phyloP scores from a whole-genome alignment of 2,797 vertebrate genomes.

The Pogoniulus pusillus region DNA sequence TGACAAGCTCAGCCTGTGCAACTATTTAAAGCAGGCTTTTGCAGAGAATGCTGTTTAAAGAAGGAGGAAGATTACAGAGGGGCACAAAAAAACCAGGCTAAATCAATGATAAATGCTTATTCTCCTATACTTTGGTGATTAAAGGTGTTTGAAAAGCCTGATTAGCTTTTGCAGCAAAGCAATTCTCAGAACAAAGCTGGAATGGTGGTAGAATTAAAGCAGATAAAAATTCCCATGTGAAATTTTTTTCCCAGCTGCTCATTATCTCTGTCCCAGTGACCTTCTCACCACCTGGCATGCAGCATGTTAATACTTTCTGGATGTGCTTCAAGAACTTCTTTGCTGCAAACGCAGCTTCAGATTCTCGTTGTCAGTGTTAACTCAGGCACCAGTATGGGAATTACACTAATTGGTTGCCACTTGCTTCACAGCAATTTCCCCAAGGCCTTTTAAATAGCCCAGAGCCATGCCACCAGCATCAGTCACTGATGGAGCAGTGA shows the following conservation, averaged over 20 bases:
- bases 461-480: background rate
- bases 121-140: background rate
- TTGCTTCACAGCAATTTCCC: slow-evolving; percentile 1
- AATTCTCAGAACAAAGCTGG: background rate
- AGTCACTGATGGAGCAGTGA: background rate
- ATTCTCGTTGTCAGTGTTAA: background rate
- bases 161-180: slow-evolving; percentile 6
- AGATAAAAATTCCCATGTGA: slow-evolving; percentile 52
- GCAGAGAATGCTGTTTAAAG: background rate
- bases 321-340: slow-evolving; percentile 10
- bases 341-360: slow-evolving; percentile 20
- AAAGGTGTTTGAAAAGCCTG: slow-evolving; percentile 23
- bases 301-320: slow-evolving; percentile 24
- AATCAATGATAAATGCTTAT: background rate
- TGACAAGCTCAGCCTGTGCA: background rate
- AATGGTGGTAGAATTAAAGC: background rate
- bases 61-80: background rate
- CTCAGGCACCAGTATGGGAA: background rate
- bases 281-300: slow-evolving; percentile 42
- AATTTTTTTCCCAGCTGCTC: background rate
- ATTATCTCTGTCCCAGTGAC: slow-evolving; percentile 60
- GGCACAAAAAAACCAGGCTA: background rate
- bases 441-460: background rate
- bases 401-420: slow-evolving; percentile 22
- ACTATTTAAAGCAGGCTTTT: background rate